These are phyloP conservation scores for Nematostella vectensis DNA, from an alignment of 92 coral and sea anemone genomes.

Conservation along the genomic window DNA sequence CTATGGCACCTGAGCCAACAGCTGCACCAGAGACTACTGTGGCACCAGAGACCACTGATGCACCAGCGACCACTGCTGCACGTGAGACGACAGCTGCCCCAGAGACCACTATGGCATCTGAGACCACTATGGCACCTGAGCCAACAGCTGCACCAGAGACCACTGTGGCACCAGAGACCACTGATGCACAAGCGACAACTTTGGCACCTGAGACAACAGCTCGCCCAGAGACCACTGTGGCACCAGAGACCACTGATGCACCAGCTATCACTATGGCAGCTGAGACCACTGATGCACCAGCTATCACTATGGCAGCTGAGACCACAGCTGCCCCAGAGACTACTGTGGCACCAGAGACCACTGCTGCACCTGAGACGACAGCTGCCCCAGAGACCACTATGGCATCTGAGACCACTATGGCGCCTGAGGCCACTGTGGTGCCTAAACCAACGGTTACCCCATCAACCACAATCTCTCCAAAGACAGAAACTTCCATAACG, in stretches of 20 bases:
- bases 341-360: not conserved
- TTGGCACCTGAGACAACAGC: not conserved
- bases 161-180: not conserved
- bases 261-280: not conserved
- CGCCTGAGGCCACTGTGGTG: conserved; percentile 1
- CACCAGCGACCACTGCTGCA: not conserved
- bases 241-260: not conserved
- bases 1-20: not conserved
- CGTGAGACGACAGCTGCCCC: not conserved
- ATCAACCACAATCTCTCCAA: too few relatives aligned
- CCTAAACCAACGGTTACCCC: too few relatives aligned
- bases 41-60: not conserved
- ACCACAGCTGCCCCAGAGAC: conserved; percentile 2
- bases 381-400: not conserved
- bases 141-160: not conserved
- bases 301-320: not conserved
- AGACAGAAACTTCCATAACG: too few relatives aligned
- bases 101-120: not conserved
- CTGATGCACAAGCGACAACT: not conserved
- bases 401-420: conserved; percentile 2
- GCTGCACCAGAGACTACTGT: not conserved
- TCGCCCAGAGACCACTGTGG: not conserved
- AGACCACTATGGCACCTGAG: conserved; percentile 1
- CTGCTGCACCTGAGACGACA: conserved; percentile 2
- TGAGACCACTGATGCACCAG: not conserved